Evolutionary conservation across 2,888 invertebrate species (phyloP), one percentile per base, ranked within the genome.

Genomic region (Allacma fusca): DNA sequence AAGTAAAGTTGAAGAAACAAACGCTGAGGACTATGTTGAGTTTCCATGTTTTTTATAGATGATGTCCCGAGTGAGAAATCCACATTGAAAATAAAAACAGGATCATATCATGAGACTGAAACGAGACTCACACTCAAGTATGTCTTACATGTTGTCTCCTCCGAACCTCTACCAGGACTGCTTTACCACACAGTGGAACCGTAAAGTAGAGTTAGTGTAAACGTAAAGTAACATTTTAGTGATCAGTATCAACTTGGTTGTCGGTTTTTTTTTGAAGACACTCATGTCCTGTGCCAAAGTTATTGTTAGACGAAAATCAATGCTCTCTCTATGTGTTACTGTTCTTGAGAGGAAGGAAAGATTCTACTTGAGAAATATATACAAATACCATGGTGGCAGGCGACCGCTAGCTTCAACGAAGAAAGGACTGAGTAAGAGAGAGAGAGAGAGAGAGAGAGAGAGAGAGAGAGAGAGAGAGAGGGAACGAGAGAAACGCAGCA

Each of bases 251-350:
- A 68, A 23, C 43, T 68, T 40, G 40, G n/a, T 68, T 68, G 68
- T 68, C 68, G 68, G 68, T 68, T 68, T 68, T 65, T 68, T 65
- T 68, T 68, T 40, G 40, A n/a, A 40, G 40, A 40, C 40, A 21
- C 62, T 69, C 69, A 44, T 68, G 75, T 64, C 75, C 34, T 67
- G 67, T 75, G 76, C 67, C 59, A 76, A 76, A 77, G 77, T 77
- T 77, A 77, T 77, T 77, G 77, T 77, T 77, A 77, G 77, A 72
- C 72, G 24, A 71, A 72, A 77, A 77, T 77, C 77, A 77, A 77
- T 77, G 76, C 59, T 76, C 50, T 26, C 21, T n/a, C 34, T 74
- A 59, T 67, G n/a, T 68, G 68, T 68, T 68, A 19, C 68, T 68
- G 40, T 34, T 34, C 68, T 68, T 67, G 62, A 62, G 62, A 62